These are phyloP conservation scores for Poeciliopsis turrubarensis DNA, from an alignment of 2,113 vertebrate genomes.

Conservation along the genomic window DNA sequence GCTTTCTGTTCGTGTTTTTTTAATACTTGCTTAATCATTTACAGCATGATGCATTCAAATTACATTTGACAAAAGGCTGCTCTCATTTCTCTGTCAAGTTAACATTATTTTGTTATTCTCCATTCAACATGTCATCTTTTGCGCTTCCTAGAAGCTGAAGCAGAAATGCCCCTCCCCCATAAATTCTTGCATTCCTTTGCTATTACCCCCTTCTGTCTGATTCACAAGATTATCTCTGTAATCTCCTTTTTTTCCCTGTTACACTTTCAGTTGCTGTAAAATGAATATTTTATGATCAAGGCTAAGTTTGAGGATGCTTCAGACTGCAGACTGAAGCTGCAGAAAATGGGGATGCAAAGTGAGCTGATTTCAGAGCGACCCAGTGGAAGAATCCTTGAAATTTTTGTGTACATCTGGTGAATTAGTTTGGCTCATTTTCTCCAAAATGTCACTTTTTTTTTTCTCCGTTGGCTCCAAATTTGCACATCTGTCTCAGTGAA, in stretches of 20 bases:
- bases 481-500: neutral
- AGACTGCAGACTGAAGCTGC: neutral
- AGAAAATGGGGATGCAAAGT: neutral
- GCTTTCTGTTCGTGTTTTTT: neutral
- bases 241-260: neutral
- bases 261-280: neutral
- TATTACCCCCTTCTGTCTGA: neutral
- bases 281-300: neutral
- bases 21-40: neutral
- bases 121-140: neutral
- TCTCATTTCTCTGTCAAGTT: neutral
- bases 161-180: neutral
- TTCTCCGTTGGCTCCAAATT: neutral
- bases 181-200: neutral
- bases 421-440: constrained; percentile 4
- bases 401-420: too few relatives aligned
- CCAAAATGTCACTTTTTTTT: neutral
- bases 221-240: neutral
- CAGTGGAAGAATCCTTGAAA: too few relatives aligned
- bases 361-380: neutral
- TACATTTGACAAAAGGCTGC: neutral
- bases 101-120: neutral
- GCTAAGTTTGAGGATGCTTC: neutral
- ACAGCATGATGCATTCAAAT: neutral
- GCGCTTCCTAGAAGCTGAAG: too few relatives aligned